Base-by-base conservation (phyloP, 1,140 invertebrate genomes). In the Drosophila kohkoa region DNA sequence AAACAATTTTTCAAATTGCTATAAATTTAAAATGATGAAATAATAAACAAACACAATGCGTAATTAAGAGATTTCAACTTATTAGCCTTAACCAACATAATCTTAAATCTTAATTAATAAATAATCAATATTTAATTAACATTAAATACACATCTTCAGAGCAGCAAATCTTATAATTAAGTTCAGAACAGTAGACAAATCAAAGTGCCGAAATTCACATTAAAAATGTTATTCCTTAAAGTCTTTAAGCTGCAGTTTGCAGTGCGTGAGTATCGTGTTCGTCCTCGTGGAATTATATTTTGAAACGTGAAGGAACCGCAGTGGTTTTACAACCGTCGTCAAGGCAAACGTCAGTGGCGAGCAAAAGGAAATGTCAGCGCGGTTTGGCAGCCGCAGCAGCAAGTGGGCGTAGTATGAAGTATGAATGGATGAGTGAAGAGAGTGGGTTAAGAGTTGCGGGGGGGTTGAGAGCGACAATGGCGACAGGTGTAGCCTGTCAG, bases 401-500 rank as follows among this genome's bases (percentile, higher is more conserved):
- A 25, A n/a, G 20, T 25, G 11, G 45, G 30, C 10, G 15, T 15
- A 5, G 35, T 3, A 43, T n/a, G 41, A 13, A 43, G 41, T 43
- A 25, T 25, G 41, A 43, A 13, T 43, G 28, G 6, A 54, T 54
- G 20, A 49, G 58, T 1, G 2, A 10, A 38, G 35, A 38, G 35
- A 7, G 41, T 6, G 11, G 3, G 13, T 43, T 20, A 16, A 30
- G 13, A 10, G 54, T 7, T 7, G 45, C 0, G n/a, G 3, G 35
- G 46, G 32, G 65, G 60, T 63, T 57, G 60, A 64, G 46, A 63
- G 75, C 67, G 72, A 64, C 70, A 64, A 55, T 66, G 69, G 64
- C 70, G 83, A 77, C 83, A 87, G 83, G 83, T 87, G 77, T 75
- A 81, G 77, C 77, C 77, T 81, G 85, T 89, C 85, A 89, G 80